These are phyloP conservation scores for Acanthococcus lagerstroemiae DNA, from an alignment of 2,888 invertebrate species.

Conservation along the genomic window DNA sequence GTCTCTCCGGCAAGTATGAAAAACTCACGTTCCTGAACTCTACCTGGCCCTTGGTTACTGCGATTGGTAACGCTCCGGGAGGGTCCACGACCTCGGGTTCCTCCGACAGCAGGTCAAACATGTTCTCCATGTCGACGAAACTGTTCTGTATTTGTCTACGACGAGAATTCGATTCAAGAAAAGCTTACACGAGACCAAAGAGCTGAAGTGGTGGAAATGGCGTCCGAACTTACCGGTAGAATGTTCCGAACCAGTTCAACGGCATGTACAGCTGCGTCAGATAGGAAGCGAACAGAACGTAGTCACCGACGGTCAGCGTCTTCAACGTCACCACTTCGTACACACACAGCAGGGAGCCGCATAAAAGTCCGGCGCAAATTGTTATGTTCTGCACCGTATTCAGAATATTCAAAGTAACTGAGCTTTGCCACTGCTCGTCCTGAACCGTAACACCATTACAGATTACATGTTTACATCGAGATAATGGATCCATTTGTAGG, in stretches of 20 bases:
- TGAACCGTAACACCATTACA: too few relatives aligned
- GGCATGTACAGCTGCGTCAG: slow-evolving; percentile 90
- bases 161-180: slow-evolving; percentile 31
- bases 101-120: slow-evolving; percentile 89
- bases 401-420: slow-evolving; percentile 74
- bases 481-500: too few relatives aligned
- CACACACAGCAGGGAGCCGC: slow-evolving; percentile 80
- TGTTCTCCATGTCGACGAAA: slow-evolving; percentile 99
- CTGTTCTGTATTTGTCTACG: slow-evolving; percentile 88
- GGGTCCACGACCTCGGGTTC: slow-evolving; percentile 78
- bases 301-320: slow-evolving; percentile 81
- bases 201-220: background rate
- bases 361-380: slow-evolving; percentile 72
- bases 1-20: slow-evolving; percentile 68
- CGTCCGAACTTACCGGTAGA: slow-evolving; percentile 62
- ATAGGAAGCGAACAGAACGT: slow-evolving; percentile 90
- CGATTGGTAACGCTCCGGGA: slow-evolving; percentile 62
- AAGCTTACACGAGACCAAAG: background rate
- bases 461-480: too few relatives aligned
- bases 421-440: slow-evolving; percentile 81
- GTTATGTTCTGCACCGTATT: slow-evolving; percentile 87
- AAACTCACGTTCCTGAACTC: slow-evolving; percentile 87
- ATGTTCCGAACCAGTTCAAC: slow-evolving; percentile 95
- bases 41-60: slow-evolving; percentile 60
- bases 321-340: slow-evolving; percentile 65